Evolutionary conservation across 2,888 invertebrate species (phyloP).

Genomic region (Dione vanillae): DNA sequence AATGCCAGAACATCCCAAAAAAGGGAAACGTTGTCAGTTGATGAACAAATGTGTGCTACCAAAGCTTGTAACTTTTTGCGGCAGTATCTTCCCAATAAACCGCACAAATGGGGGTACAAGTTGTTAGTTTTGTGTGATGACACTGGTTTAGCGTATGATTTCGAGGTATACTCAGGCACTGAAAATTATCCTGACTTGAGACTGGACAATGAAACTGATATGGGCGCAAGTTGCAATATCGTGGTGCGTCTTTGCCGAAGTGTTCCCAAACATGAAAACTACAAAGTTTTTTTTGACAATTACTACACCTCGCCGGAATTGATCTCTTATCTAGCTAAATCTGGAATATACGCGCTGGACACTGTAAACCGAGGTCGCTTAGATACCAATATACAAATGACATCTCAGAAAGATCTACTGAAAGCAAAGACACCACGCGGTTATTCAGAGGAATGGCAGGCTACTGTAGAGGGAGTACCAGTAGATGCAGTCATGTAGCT

Average conservation of each 20-base stretch:
- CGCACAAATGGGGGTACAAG: constrained; percentile 33
- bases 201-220: constrained; percentile 52
- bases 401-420: constrained; percentile 41
- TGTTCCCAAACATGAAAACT: constrained; percentile 52
- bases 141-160: constrained; percentile 40
- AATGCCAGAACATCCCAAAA: no score
- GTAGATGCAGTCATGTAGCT: constrained; percentile 40
- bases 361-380: constrained; percentile 43
- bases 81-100: no score
- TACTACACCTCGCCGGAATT: constrained; percentile 48
- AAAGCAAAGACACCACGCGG: constrained; percentile 29
- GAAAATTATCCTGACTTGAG: constrained; percentile 26
- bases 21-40: no score
- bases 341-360: no score
- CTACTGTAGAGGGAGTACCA: constrained; percentile 23
- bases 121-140: constrained; percentile 43
- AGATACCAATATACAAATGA: constrained; percentile 42
- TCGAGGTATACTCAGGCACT: constrained; percentile 43
- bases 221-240: constrained; percentile 47
- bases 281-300: constrained; percentile 50
- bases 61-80: constrained; percentile 37
- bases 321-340: constrained; percentile 44
- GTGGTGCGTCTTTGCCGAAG: constrained; percentile 34
- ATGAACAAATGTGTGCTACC: constrained; percentile 8
- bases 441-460: constrained; percentile 45